Evolutionary conservation across 2,113 vertebrate species (phyloP), one percentile per base, ranked within the genome.

Genomic region (Meleagris gallopavo): DNA sequence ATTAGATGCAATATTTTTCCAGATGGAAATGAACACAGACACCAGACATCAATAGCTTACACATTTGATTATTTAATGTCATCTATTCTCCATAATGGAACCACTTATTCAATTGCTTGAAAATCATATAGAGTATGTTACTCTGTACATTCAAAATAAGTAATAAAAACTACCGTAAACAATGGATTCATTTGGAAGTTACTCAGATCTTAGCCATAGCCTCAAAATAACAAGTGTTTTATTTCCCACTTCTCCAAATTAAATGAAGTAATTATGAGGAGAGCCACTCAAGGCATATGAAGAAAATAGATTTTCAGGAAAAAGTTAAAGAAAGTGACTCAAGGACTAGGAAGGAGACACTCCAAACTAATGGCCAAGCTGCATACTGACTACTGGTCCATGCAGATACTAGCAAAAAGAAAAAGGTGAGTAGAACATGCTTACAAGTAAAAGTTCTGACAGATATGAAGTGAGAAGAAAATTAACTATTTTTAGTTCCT

Each of bases 1-100:
- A 48, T n/a, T 4, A 85, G 73, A 46, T 7, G 18, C n/a, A 71
- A 55, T 13, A 41, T 84, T 84, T 75, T 52, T 4, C 52, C 70
- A 84, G 81, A 65, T 21, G 65, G 32, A 66, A 76, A 91, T 29
- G n/a, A 86, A 94, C 74, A 66, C 4, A 89, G 41, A 65, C 46
- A 38, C 58, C 38, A 0, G 0, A n/a, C 57, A 67, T 54, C 36
- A 79, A n/a, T 1, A 7, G 83, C 8, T 60, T 80, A 67, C 4
- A 25, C 0, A 60, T 77, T 77, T 50, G 50, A 38, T 66, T 67
- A 86, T 88, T 34, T 70, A 80, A 55, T 61, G 19, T 76, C 22
- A 66, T 82, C 57, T 34, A 27, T 75, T 80, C 40, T 66, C 57
- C 20, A 62, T 25, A 83, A 73, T 41, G 27, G 77, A 93, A 41